Evolutionary conservation across 2,113 vertebrate species (phyloP), one percentile per base, ranked within the genome.

Genomic region (Trochalopteron elliotii): DNA sequence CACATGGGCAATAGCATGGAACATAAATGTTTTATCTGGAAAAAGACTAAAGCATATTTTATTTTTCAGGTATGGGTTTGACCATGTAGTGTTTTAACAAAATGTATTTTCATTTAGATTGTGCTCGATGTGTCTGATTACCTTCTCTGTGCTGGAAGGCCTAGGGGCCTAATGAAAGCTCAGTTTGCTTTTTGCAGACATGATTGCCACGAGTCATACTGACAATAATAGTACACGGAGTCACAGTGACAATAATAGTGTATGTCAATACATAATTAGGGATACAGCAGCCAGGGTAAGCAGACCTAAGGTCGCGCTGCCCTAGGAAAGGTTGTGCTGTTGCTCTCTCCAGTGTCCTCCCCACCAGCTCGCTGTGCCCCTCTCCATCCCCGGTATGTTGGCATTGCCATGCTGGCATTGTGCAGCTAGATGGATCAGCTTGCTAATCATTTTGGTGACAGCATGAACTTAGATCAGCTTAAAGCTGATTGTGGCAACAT

Each of bases 361-460:
- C 11, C 4, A 10, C n/a, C 64, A 68, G 49, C 33, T 47, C 1
- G 5, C 65, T 31, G 31, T 67, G 24, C 24, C 18, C 5, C 2
- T n/a, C 53, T 28, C 16, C 15, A 7, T 7, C 17, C 37, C 49
- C 0, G 2, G 5, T 9, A 31, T 0, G 12, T 9, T 91, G 78
- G 77, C 78, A 87, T 28, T 27, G 55, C 74, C 25, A 11, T 7
- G 45, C 82, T 90, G 79, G 16, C 59, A 61, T 12, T 47, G 63
- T 39, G 40, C 63, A 63, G 83, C 70, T 72, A 67, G 63, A 67
- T 47, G 71, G 71, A 86, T 74, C 63, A 59, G 60, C 49, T 65
- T 69, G 68, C 68, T 88, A 59, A 80, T 77, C 47, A 74, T 85
- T 93, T 30, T 47, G 92, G 86, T 77, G 94, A 90, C 56, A 77